phyloP scores from a whole-genome alignment of 2,113 vertebrate species.

The Gopherus flavomarginatus region DNA sequence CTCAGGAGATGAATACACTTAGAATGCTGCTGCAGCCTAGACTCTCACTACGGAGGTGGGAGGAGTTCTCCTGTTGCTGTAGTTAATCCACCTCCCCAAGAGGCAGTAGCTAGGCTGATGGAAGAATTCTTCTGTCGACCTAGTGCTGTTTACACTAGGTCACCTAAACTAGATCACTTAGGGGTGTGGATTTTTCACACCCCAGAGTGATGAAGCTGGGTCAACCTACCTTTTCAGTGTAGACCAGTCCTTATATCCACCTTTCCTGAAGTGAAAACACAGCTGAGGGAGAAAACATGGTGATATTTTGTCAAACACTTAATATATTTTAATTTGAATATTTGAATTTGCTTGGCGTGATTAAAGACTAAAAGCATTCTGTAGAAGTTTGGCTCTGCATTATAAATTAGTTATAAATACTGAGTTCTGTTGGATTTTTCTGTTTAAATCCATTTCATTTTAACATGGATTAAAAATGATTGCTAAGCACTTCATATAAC shows the following conservation, averaged over 20 bases:
- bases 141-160: not conserved
- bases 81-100: too few species aligned
- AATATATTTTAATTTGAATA: not conserved
- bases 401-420: not conserved
- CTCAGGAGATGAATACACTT: too few species aligned
- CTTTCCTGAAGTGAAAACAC: not conserved
- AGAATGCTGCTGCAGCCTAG: too few species aligned
- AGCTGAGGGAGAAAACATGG: not conserved
- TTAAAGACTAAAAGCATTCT: not conserved
- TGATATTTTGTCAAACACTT: not conserved
- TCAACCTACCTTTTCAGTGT: not conserved
- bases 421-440: not conserved
- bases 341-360: not conserved
- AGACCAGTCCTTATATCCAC: not conserved
- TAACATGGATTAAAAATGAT: fast-evolving
- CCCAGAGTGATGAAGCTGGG: not conserved
- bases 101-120: too few species aligned
- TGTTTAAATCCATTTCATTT: not conserved
- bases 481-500: not conserved
- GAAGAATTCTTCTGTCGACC: too few species aligned
- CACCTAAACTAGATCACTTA: not conserved
- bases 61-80: too few species aligned
- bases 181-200: not conserved
- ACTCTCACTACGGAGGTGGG: too few species aligned
- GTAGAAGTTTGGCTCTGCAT: not conserved